A percentile compares a stretch with the other conserved stretches of the same genome.
Evolutionary conservation across 2,113 vertebrate species (phyloP).

Genomic region (Phrynosoma platyrhinos): DNA sequence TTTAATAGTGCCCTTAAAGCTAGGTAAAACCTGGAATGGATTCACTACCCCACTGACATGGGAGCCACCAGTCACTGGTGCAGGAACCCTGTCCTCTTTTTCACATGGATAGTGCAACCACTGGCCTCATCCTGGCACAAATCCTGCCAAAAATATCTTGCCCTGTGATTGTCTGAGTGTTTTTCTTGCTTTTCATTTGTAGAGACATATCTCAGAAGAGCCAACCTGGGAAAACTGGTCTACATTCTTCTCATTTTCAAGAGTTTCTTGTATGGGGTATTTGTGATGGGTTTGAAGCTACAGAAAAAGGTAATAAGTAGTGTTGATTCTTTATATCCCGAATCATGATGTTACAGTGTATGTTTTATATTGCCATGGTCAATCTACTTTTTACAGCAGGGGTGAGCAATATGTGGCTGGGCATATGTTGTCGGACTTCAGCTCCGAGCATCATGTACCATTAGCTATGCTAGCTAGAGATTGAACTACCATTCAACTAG

Average conservation of each 20-base stretch:
- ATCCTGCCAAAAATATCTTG: background rate
- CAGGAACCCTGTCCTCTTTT: too few species aligned
- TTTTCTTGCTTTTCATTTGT: background rate
- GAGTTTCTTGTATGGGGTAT: conserved; percentile 49
- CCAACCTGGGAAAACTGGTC: conserved; percentile 23
- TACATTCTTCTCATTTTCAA: conserved; percentile 59
- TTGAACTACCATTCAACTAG: too few species aligned
- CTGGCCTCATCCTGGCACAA: background rate
- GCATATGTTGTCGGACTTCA: too few species aligned
- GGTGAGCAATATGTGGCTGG: too few species aligned
- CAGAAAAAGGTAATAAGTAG: conserved; percentile 46
- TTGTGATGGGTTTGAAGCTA: conserved; percentile 27
- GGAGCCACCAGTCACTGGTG: too few species aligned
- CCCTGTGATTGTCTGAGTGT: background rate
- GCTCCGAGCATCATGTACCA: too few species aligned
- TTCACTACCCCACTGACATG: too few species aligned
- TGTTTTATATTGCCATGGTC: background rate
- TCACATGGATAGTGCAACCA: background rate
- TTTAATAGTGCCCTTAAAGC: too few species aligned
- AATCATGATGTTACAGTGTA: background rate
- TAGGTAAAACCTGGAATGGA: too few species aligned
- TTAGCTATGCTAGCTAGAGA: background rate
- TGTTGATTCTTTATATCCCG: background rate
- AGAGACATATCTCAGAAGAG: conserved; percentile 34
- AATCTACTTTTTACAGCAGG: background rate